Base-by-base conservation (phyloP, 2,888 invertebrate genomes). In the Seira ritae region DNA sequence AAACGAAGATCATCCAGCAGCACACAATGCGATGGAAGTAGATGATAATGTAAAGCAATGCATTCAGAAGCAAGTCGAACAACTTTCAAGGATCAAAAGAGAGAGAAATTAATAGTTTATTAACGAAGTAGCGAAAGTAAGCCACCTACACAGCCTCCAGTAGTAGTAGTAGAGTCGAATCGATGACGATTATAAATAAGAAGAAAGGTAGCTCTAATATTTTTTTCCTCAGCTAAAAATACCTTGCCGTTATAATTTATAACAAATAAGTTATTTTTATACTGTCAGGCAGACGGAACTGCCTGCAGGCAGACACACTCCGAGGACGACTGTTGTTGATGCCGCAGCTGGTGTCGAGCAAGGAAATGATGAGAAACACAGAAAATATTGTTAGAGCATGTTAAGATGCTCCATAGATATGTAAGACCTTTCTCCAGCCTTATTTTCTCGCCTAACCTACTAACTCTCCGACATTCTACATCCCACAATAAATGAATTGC, bases 241-340 rank as follows among this genome's bases (percentile, higher is more conserved):
- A 55, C 55, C 17, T 12, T 55, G 17, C 55, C 55, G 17, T 55
- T 55, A 55, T 55, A 55, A n/a, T 55, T 55, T 55, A 55, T 15
- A 55, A 55, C 55, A 55, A 55, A 55, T 55, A 55, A 55, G 55
- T 55, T 55, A 55, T 55, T 55, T 42, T 55, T 55, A 55, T 55
- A 55, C 55, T 55, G 55, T 55, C 55, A 55, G 42, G 12, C n/a
- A 55, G 55, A 55, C 2, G 31, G 55, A 55, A 55, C 6, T 55
- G 55, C 55, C 55, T 55, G 55, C 55, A 55, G 55, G 55, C 55
- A 55, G 31, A 55, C 31, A 31, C 31, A 8, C n/a, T n/a, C 55
- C 15, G 55, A 55, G 55, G 55, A 55, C 55, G 15, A 55, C 55
- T 55, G 55, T 55, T 55, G 55, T 55, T 55, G 55, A 55, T 55